Conservation (phyloP, 2,888 invertebrate species). For the Drosophila peninsularis region DNA sequence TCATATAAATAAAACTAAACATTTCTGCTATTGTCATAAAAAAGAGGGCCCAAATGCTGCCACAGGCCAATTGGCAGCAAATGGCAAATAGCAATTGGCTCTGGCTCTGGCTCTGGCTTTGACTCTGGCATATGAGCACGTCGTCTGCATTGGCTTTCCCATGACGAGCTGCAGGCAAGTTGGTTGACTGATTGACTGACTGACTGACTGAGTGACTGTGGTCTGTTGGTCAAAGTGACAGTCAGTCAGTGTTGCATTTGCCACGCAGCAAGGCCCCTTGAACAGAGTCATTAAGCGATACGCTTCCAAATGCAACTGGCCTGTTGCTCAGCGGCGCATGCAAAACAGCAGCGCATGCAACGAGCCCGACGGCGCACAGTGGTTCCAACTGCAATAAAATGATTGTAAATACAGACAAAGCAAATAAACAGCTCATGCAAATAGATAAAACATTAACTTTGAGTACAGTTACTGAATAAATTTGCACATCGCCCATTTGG, state of each 20-base stretch:
- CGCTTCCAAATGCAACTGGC: slow-evolving; percentile 37
- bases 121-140: slow-evolving; percentile 6
- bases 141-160: slow-evolving; percentile 38
- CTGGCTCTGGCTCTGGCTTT: slow-evolving; percentile 1
- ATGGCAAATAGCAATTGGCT: slow-evolving; percentile 10
- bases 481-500: neutral
- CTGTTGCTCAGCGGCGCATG: slow-evolving; percentile 57
- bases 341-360: slow-evolving; percentile 38
- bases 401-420: neutral
- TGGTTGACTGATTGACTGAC: slow-evolving; percentile 18
- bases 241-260: slow-evolving; percentile 31
- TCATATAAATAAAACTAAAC: slow-evolving; percentile 16
- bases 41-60: slow-evolving; percentile 9
- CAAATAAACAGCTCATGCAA: neutral
- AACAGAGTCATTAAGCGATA: slow-evolving; percentile 65
- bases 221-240: slow-evolving; percentile 9
- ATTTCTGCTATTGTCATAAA: slow-evolving; percentile 32
- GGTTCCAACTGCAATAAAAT: slow-evolving; percentile 7
- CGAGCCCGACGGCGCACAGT: slow-evolving; percentile 30
- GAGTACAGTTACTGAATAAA: neutral
- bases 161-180: slow-evolving; percentile 26
- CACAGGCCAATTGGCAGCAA: slow-evolving; percentile 21
- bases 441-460: neutral
- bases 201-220: slow-evolving; percentile 20
- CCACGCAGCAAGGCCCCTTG: slow-evolving; percentile 37